phyloP scores from a whole-genome alignment of 2,113 vertebrate species.

The Aphelocoma coerulescens region DNA sequence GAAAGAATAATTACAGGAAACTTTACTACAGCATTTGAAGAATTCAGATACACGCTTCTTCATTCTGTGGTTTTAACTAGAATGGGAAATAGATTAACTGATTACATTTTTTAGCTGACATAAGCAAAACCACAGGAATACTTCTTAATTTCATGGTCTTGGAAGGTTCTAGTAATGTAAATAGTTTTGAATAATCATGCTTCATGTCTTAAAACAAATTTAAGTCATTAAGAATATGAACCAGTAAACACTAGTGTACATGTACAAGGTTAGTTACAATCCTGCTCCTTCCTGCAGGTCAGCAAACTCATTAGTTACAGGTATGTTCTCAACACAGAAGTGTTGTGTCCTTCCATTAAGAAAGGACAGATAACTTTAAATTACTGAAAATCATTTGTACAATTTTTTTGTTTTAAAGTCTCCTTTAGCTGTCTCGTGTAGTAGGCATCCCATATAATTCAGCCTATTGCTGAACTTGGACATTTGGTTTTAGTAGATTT shows the following conservation, averaged over 20 bases:
- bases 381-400: not conserved
- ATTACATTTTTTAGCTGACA: not conserved
- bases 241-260: not conserved
- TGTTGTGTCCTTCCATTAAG: not conserved
- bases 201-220: not conserved
- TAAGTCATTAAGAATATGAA: not conserved
- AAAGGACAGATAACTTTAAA: not conserved
- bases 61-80: not conserved
- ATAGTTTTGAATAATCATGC: not conserved
- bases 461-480: slow-evolving; percentile 10
- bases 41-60: not conserved
- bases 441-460: not conserved
- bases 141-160: not conserved
- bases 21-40: not conserved
- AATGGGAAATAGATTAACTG: not conserved
- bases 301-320: not conserved
- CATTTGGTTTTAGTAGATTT: not conserved
- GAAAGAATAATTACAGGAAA: not conserved
- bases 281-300: not conserved
- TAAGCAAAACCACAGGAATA: not conserved
- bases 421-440: not conserved
- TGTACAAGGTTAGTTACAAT: not conserved
- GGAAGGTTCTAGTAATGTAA: not conserved
- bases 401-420: not conserved
- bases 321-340: not conserved